A percentile compares a stretch with the other conserved stretches of the same genome.
These are phyloP conservation scores for Caradrina kadenii DNA, from an alignment of 2,888 invertebrate genomes.

Conservation along the genomic window DNA sequence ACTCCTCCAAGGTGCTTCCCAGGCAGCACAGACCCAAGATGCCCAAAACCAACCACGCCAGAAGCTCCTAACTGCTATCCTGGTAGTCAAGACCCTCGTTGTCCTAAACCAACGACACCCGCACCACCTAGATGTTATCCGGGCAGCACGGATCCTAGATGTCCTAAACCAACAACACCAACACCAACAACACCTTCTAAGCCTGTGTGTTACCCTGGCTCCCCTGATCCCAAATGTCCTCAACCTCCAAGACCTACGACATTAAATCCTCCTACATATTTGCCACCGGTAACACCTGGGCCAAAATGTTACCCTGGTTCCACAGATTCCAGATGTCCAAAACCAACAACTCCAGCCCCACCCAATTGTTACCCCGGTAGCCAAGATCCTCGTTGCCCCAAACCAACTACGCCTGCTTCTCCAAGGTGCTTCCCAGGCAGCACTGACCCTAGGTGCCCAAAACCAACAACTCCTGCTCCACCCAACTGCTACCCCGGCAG, in stretches of 20 bases:
- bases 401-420: no score
- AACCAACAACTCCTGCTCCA: no score
- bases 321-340: constrained; percentile 71
- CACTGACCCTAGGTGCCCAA: constrained; percentile 7
- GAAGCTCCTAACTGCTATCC: constrained; percentile 47
- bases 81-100: constrained; percentile 62
- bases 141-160: constrained; percentile 75
- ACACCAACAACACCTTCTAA: constrained; percentile 55
- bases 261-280: constrained; percentile 67
- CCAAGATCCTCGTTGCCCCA: no score
- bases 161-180: constrained; percentile 73
- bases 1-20: constrained; percentile 1
- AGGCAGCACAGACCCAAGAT: constrained; percentile 63
- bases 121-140: constrained; percentile 68
- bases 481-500: no score
- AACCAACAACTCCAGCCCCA: constrained; percentile 61
- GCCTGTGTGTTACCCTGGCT: constrained; percentile 69
- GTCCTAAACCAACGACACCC: constrained; percentile 68
- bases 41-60: constrained; percentile 68
- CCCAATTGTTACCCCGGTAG: constrained; percentile 29
- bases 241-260: constrained; percentile 71
- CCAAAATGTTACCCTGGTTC: constrained; percentile 66
- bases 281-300: constrained; percentile 58
- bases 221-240: constrained; percentile 77
- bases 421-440: constrained; percentile 35